These are phyloP conservation scores for Mesocricetus auratus DNA, from an alignment of 2,113 vertebrate species.

Conservation along the genomic window DNA sequence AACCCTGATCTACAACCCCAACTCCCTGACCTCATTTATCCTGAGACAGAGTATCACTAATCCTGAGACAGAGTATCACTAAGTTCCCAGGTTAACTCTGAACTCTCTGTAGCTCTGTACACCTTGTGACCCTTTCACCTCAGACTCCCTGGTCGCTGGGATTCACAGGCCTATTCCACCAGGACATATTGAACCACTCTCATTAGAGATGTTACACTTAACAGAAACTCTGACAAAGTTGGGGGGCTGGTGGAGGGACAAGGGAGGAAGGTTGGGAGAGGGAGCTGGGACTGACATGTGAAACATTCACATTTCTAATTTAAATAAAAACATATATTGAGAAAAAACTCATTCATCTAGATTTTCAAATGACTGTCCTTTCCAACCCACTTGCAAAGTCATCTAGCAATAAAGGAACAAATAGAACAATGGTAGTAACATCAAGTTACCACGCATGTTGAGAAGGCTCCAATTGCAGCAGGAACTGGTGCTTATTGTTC, in stretches of 20 bases:
- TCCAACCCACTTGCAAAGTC: constrained; percentile 60
- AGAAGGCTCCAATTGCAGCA: constrained; percentile 51
- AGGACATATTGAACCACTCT: neutral
- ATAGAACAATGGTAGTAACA: constrained; percentile 65
- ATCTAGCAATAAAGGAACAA: constrained; percentile 55
- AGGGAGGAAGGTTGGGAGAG: too few species aligned
- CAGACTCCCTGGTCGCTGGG: neutral
- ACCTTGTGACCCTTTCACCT: neutral
- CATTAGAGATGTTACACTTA: constrained; percentile 58
- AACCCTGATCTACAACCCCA: neutral
- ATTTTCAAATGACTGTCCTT: constrained; percentile 68
- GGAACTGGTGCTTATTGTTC: constrained; percentile 38
- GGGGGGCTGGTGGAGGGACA: too few species aligned
- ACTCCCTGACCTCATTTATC: neutral
- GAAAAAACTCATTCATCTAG: constrained; percentile 56
- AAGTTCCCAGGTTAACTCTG: neutral
- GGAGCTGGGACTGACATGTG: too few species aligned
- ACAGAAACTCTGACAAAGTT: constrained; percentile 65
- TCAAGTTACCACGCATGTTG: constrained; percentile 55
- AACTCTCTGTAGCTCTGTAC: neutral
- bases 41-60: too few species aligned
- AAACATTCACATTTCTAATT: too few species aligned
- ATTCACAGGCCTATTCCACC: neutral
- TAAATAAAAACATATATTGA: too few species aligned
- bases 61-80: too few species aligned